Evolutionary conservation across 92 coral and sea anemone species (phyloP).

Genomic region (Paragorgia papillata): DNA sequence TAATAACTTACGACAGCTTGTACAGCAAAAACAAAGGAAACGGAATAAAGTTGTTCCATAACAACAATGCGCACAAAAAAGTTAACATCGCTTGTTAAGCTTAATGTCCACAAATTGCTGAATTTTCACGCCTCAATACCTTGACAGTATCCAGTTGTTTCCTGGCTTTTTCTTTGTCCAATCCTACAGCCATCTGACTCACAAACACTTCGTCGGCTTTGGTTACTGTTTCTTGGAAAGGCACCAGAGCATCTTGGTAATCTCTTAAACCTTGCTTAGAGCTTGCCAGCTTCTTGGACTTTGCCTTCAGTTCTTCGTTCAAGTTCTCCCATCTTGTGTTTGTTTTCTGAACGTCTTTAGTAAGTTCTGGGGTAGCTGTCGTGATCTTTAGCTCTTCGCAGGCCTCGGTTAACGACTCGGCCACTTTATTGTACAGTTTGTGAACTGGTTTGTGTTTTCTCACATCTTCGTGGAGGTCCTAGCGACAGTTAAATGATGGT

Average conservation of each 20-base stretch:
- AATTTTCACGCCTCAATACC: not conserved
- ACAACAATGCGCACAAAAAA: too few species aligned
- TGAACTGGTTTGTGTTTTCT: slow-evolving; percentile 78
- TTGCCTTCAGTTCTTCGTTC: slow-evolving; percentile 27
- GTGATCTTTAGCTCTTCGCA: slow-evolving; percentile 63
- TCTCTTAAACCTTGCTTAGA: slow-evolving; percentile 41
- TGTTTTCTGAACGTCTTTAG: slow-evolving; percentile 27
- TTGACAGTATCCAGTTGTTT: slow-evolving; percentile 31
- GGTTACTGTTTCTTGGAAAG: slow-evolving; percentile 34
- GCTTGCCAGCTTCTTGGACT: slow-evolving; percentile 34
- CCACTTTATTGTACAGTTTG: slow-evolving; percentile 63
- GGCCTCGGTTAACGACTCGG: slow-evolving; percentile 76
- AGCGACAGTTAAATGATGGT: not conserved
- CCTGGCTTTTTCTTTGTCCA: slow-evolving; percentile 30
- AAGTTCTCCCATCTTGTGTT: slow-evolving; percentile 38
- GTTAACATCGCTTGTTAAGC: too few species aligned
- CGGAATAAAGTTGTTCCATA: too few species aligned
- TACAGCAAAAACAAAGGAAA: too few species aligned
- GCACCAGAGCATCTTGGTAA: slow-evolving; percentile 32
- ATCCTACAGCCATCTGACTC: slow-evolving; percentile 37
- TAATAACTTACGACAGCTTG: too few species aligned
- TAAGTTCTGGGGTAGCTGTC: slow-evolving; percentile 25
- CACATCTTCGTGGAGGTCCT: slow-evolving; percentile 78
- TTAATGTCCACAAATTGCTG: too few species aligned
- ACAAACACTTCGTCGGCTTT: slow-evolving; percentile 35